Percentiles rank a stretch among this genome's conserved stretches.
These are phyloP conservation scores for Callipepla squamata DNA, from an alignment of 2,113 vertebrate species.

Conservation along the genomic window DNA sequence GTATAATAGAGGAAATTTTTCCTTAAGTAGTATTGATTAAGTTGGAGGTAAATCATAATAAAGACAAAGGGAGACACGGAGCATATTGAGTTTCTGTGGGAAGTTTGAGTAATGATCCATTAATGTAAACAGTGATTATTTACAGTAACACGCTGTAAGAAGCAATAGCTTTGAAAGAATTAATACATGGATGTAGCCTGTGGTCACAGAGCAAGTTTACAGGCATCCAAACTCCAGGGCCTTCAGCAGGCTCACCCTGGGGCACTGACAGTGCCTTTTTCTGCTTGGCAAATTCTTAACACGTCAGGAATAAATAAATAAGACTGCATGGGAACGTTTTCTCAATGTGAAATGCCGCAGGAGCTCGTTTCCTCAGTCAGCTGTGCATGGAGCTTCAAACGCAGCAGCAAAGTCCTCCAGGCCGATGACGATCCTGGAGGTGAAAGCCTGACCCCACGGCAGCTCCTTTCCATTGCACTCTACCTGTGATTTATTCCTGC, in stretches of 20 bases:
- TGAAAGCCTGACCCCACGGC: rapidly evolving
- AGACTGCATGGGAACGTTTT: background rate
- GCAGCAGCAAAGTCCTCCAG: background rate
- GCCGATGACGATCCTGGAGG: background rate
- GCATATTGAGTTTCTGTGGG: constrained; percentile 13
- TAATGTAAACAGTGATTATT: constrained; percentile 36
- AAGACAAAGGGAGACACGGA: background rate
- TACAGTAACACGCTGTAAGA: constrained; percentile 11
- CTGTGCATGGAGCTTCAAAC: background rate
- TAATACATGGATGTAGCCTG: constrained; percentile 7
- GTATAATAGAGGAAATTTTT: background rate
- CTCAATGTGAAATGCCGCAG: rapidly evolving
- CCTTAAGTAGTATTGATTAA: background rate
- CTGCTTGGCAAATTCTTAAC: constrained; percentile 21
- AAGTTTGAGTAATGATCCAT: constrained; percentile 45
- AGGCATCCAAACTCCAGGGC: constrained; percentile 11
- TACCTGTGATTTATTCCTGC: background rate
- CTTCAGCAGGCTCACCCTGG: background rate
- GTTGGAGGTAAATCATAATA: background rate
- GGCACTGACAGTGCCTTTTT: background rate
- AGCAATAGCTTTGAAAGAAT: constrained; percentile 28
- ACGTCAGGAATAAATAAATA: constrained; percentile 20
- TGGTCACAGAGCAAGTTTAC: constrained; percentile 27
- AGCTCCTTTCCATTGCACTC: background rate
- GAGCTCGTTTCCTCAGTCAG: background rate